Percentiles rank a stretch among this genome's conserved stretches.
Conservation (phyloP, 2,888 invertebrate species). For the Eurytoma adleriae region DNA sequence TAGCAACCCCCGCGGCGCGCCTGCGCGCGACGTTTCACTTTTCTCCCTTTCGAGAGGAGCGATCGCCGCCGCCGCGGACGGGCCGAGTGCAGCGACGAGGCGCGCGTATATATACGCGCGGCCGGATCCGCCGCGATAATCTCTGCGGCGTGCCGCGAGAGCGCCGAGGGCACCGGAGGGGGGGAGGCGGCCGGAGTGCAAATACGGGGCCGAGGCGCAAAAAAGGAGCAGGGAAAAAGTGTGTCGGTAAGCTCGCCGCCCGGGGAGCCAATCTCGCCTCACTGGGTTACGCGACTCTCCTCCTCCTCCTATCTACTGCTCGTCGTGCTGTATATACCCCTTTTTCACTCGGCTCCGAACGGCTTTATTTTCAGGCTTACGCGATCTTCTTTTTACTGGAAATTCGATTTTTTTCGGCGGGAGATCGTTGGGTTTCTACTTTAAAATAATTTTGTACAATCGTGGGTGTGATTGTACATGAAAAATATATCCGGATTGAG, state of each 20-base stretch:
- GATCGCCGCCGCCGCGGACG: conserved; percentile 35
- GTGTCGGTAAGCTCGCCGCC: background rate
- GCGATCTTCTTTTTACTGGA: no score
- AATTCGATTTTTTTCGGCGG: no score
- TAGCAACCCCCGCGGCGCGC: conserved; percentile 64
- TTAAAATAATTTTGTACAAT: no score
- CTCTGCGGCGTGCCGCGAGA: conserved; percentile 44
- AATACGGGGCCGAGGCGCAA: background rate
- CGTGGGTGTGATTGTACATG: no score
- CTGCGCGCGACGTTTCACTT: conserved; percentile 28
- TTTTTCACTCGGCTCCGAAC: no score
- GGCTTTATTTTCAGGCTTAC: no score
- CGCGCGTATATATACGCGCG: background rate
- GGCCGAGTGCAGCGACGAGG: background rate
- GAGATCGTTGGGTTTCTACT: no score
- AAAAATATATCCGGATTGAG: no score
- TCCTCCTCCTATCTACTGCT: background rate
- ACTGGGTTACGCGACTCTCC: conserved; percentile 13
- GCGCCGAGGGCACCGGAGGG: background rate
- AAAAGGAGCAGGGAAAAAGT: conserved; percentile 1
- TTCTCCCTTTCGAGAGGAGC: background rate
- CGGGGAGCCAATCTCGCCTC: background rate
- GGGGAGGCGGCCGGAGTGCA: background rate
- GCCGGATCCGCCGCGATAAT: conserved; percentile 59
- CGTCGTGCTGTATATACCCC: no score